Base-by-base conservation (phyloP, 1,140 invertebrate species). In the Calliphora vicina region DNA sequence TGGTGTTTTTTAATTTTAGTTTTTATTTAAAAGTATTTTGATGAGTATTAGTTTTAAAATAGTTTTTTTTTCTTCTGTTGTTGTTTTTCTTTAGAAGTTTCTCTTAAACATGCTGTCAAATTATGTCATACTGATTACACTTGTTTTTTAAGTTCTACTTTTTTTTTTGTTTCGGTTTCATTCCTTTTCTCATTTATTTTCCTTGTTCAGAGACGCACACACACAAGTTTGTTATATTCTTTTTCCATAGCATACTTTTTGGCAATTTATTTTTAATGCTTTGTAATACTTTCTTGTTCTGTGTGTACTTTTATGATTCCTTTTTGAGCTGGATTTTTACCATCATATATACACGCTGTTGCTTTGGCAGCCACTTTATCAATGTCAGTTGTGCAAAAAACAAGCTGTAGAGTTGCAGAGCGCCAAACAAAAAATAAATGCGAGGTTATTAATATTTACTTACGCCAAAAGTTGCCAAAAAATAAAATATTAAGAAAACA, bases 91-190 rank as follows among this genome's bases (percentile, higher is more conserved):
- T 67, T 67, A 25, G 8, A 67, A 67, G 61, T 23, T 57, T 35
- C 50, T 67, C n/a, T 67, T 67, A 25, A 67, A 67, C 61, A 20
- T 67, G 61, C 20, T 67, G 61, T 67, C 61, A 67, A 67, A 67
- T 67, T 67, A 25, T 67, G 61, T 67, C 61, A 67, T 67, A 67
- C 61, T 67, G 61, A 67, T 67, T 67, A 67, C 61, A 67, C 61
- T 67, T 67, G 20, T 57, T 57, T 57, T 57, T 57, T n/a, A 57
- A 57, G 50, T 57, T n/a, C n/a, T 61, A 43, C 13, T 61, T n/a
- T 61, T 4, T 6, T 61, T 61, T 67, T 67, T 67, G 20, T 67
- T 67, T 67, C 20, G 23, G 61, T 23, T 12, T 50, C 20, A 23
- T 23, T 57, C 45, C 2, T n/a, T 15, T n/a, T 57, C 50, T 57